phyloP scores from a whole-genome alignment of 2,888 invertebrate genomes.

The Argyresthia goedartella region DNA sequence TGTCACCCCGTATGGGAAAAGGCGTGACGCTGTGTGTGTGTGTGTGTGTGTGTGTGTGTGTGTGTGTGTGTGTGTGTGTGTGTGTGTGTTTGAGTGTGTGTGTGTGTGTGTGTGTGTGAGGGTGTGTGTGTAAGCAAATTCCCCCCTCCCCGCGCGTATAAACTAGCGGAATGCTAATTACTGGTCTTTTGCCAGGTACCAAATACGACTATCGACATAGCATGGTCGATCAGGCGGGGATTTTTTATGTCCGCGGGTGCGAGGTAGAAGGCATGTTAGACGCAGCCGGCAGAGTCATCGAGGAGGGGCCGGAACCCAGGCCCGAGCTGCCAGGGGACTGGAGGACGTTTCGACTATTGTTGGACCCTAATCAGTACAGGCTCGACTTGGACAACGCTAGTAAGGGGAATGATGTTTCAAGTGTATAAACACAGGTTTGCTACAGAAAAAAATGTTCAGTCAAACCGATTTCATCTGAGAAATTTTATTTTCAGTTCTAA shows the following conservation, averaged over 20 bases:
- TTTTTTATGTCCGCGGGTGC: conserved; percentile 94
- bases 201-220: conserved; percentile 85
- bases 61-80: too few species aligned
- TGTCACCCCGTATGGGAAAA: too few species aligned
- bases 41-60: too few species aligned
- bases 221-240: conserved; percentile 93
- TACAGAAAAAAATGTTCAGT: too few species aligned
- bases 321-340: conserved; percentile 90
- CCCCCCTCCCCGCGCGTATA: too few species aligned
- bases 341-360: conserved; percentile 92
- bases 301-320: conserved; percentile 93
- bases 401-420: conserved; percentile 72
- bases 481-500: too few species aligned
- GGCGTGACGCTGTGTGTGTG: too few species aligned
- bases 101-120: too few species aligned
- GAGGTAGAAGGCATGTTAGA: conserved; percentile 99
- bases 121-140: too few species aligned
- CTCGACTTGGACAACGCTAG: conserved; percentile 89
- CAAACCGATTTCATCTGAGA: too few species aligned
- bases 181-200: conserved; percentile 61
- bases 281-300: conserved; percentile 93
- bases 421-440: neutral
- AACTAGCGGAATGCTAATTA: too few species aligned
- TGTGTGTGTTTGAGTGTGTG: too few species aligned
- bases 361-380: conserved; percentile 98